These are phyloP conservation scores for Baronia brevicornis DNA, from an alignment of 2,888 invertebrate species.

Conservation along the genomic window DNA sequence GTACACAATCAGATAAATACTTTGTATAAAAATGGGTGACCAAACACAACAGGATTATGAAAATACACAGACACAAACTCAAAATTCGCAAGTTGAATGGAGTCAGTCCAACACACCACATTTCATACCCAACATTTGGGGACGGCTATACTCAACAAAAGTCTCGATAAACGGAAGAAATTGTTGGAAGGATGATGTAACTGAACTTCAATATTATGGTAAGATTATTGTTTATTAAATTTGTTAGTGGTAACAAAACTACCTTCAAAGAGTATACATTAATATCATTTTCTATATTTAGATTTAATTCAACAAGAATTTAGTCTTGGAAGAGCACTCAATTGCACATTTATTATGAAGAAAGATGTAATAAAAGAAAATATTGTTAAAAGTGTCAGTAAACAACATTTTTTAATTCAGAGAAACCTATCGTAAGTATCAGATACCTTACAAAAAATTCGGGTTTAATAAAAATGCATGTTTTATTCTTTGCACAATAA, in stretches of 20 bases:
- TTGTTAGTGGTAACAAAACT: slow-evolving; percentile 3
- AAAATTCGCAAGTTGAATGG: slow-evolving; percentile 65
- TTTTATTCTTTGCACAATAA: too few species aligned
- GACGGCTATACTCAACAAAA: slow-evolving; percentile 64
- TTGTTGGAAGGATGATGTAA: slow-evolving; percentile 42
- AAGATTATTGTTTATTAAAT: slow-evolving; percentile 19
- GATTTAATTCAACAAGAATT: slow-evolving; percentile 73
- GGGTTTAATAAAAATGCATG: too few species aligned
- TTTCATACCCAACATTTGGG: slow-evolving; percentile 67
- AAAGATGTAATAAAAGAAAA: slow-evolving; percentile 54
- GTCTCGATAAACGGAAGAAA: slow-evolving; percentile 38
- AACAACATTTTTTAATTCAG: slow-evolving; percentile 77
- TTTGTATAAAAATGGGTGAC: slow-evolving; percentile 42
- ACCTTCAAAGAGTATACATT: slow-evolving; percentile 5
- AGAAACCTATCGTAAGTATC: slow-evolving; percentile 63
- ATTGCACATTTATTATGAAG: slow-evolving; percentile 68
- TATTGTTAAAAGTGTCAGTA: slow-evolving; percentile 75
- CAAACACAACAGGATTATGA: slow-evolving; percentile 35
- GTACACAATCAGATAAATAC: too few species aligned
- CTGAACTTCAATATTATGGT: slow-evolving; percentile 56
- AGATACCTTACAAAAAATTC: too few species aligned
- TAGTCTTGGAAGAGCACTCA: slow-evolving; percentile 66
- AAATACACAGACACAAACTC: slow-evolving; percentile 66
- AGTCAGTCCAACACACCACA: slow-evolving; percentile 55
- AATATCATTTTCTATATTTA: slow-evolving; percentile 28